Evolutionary conservation across 2,797 vertebrate genomes (phyloP), one percentile per base, ranked within the genome.

Genomic region (Cygnus olor): DNA sequence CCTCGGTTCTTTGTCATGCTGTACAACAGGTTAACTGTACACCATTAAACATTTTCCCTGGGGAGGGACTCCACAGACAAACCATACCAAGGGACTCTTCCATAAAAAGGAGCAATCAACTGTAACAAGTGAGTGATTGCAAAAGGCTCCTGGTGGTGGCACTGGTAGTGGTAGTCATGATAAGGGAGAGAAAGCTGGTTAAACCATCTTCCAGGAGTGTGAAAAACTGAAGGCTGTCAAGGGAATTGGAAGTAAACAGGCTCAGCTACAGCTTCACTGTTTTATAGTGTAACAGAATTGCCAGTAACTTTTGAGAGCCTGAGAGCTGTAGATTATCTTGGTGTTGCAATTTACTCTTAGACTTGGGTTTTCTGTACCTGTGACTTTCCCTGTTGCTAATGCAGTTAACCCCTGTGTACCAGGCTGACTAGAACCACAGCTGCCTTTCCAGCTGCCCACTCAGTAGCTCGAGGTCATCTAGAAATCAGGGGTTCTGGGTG

Each of bases 401-500:
- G 65, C 64, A 88, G 88, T 96, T 97, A 98, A 93, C 73, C 57
- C 25, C 42, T 73, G 70, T 92, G 64, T 56, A 80, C 32, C 36
- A 80, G n/a, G 58, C 25, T 64, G 74, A 91, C 89, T 79, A 80
- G 64, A 93, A 38, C 40, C 77, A 89, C 57, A 82, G 13, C 45
- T 95, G 54, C 88, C 65, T 90, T 92, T 95, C 74, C 49, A 36
- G n/a, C 83, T 74, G 56, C 54, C 32, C 1, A 0, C 11, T 92
- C 57, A 54, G 45, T 91, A 96, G 87, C 73, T 94, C 2, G 63
- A 97, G 93, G 94, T 97, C 95, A 94, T 95, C 86, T 61, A 93
- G 92, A 93, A 97, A 97, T 96, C 95, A 94, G 73, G 61, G 91
- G 66, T 85, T 95, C 84, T 89, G 78, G 92, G 92, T 94, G 96